phyloP scores from a whole-genome alignment of 2,888 invertebrate genomes.

The Lasioglossum zephyrum region DNA sequence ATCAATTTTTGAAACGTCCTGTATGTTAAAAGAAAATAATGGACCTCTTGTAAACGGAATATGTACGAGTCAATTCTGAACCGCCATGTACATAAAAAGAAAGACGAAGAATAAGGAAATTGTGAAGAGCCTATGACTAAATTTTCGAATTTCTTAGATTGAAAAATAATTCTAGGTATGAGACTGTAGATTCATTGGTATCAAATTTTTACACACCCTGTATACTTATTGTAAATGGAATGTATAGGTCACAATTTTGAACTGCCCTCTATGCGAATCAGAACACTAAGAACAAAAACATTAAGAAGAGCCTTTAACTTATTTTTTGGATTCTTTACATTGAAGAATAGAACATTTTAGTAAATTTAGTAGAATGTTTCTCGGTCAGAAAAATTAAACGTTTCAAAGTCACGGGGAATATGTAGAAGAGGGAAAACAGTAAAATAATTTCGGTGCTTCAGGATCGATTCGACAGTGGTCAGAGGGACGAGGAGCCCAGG shows the following conservation, averaged over 20 bases:
- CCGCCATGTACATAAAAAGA: background rate
- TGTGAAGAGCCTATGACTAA: too few species aligned
- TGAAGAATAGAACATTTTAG: background rate
- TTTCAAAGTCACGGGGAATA: background rate
- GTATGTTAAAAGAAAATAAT: too few species aligned
- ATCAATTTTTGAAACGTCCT: background rate
- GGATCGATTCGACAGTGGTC: conserved; percentile 1
- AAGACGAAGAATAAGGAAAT: background rate
- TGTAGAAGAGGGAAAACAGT: background rate
- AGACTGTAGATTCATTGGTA: background rate
- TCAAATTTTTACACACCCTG: background rate
- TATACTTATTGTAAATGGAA: too few species aligned
- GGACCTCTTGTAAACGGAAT: too few species aligned
- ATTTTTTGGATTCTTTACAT: background rate
- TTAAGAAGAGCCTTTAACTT: background rate
- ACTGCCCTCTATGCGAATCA: background rate
- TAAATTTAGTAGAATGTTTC: background rate
- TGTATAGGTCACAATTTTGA: too few species aligned
- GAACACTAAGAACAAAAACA: background rate
- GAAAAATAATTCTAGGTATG: conserved; percentile 18
- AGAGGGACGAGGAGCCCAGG: conserved; percentile 35
- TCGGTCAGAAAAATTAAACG: background rate
- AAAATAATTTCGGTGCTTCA: background rate
- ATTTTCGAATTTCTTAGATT: background rate
- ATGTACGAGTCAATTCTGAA: too few species aligned